Evolutionary conservation across 2,888 invertebrate species (phyloP).

Genomic region (Dynastes tityus): DNA sequence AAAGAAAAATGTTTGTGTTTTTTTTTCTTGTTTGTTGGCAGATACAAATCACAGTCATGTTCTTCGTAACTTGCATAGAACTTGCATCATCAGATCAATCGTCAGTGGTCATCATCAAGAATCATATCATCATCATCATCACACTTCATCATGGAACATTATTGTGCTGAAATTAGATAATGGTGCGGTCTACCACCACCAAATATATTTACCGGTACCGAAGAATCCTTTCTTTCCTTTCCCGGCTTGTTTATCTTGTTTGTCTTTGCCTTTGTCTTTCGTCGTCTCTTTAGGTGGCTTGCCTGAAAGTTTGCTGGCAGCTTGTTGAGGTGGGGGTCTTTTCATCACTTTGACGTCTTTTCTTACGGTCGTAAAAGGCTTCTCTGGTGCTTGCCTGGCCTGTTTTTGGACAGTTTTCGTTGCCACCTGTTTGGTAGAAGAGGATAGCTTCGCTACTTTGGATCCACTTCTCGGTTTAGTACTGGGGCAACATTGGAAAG

Average conservation of each 20-base stretch:
- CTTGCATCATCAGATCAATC: constrained; percentile 35
- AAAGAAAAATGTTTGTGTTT: constrained; percentile 7
- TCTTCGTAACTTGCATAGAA: constrained; percentile 21
- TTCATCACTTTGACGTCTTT: constrained; percentile 60
- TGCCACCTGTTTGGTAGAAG: constrained; percentile 59
- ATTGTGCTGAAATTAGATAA: constrained; percentile 48
- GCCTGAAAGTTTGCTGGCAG: constrained; percentile 49
- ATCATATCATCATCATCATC: constrained; percentile 54
- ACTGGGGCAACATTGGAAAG: constrained; percentile 95
- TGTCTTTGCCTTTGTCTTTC: constrained; percentile 67
- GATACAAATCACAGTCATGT: constrained; percentile 36
- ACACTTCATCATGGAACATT: constrained; percentile 67
- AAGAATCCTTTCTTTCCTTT: constrained; percentile 88
- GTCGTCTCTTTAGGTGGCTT: constrained; percentile 63
- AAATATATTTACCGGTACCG: constrained; percentile 87
- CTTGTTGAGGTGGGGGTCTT: constrained; percentile 55
- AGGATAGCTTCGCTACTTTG: constrained; percentile 60
- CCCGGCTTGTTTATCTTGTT: constrained; percentile 73
- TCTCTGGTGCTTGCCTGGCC: constrained; percentile 68
- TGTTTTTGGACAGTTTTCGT: constrained; percentile 50
- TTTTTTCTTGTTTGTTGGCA: constrained; percentile 22
- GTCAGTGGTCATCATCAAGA: constrained; percentile 38
- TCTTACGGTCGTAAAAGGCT: constrained; percentile 69
- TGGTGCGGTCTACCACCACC: constrained; percentile 78
- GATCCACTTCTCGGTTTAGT: constrained; percentile 80